phyloP scores from a whole-genome alignment of 2,113 vertebrate genomes.

The Alethe castanea region DNA sequence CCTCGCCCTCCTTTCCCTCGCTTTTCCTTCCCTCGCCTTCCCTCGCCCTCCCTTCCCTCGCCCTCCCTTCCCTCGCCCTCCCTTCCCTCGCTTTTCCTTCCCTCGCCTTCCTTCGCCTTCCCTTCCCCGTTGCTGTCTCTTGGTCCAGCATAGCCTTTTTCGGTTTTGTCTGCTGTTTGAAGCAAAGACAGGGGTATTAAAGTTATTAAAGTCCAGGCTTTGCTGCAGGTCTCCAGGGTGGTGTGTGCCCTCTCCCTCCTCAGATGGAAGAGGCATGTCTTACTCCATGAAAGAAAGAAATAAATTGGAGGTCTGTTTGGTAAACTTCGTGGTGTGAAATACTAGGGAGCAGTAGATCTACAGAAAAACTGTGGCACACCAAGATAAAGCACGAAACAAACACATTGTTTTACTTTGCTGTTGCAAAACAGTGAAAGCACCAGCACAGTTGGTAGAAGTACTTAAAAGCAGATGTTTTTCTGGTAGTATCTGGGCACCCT shows the following conservation, averaged over 20 bases:
- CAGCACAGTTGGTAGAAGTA: neutral
- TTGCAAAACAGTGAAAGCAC: neutral
- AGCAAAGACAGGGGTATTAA: fast-evolving
- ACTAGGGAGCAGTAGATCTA: fast-evolving
- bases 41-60: no score
- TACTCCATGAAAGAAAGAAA: neutral
- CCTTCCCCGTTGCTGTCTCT: no score
- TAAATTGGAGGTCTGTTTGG: no score
- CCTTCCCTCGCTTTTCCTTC: no score
- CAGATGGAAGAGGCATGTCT: neutral
- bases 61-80: no score
- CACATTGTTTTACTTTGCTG: neutral
- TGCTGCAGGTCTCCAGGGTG: neutral
- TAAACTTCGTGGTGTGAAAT: fast-evolving
- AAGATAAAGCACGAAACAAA: neutral
- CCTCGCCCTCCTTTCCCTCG: no score
- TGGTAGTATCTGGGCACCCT: neutral
- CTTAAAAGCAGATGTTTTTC: neutral
- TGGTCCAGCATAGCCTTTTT: fast-evolving
- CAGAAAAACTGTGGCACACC: fast-evolving
- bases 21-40: no score
- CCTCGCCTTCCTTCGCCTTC: no score
- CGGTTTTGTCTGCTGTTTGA: neutral
- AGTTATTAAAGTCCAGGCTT: neutral
- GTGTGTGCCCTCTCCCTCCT: no score